phyloP scores from a whole-genome alignment of 2,888 invertebrate genomes.

The Xanthorhoe designata region DNA sequence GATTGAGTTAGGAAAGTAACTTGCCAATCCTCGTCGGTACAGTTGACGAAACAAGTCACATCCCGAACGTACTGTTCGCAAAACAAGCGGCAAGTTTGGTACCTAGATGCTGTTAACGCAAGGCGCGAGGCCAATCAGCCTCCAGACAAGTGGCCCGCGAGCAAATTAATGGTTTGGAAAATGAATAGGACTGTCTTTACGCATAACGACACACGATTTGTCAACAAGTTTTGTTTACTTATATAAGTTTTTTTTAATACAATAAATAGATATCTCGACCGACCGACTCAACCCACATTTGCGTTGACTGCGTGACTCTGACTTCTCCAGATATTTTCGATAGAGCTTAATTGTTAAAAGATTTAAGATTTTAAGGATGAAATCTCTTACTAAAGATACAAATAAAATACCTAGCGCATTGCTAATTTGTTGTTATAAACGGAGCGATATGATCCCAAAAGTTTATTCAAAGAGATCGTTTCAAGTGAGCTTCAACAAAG shows the following conservation, averaged over 20 bases:
- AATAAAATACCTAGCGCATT: too few relatives aligned
- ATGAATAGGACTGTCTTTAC: background rate
- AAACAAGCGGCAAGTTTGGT: conserved; percentile 20
- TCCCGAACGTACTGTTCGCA: conserved; percentile 17
- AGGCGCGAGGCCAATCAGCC: conserved; percentile 24
- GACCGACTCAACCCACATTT: too few relatives aligned
- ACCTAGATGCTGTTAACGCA: conserved; percentile 13
- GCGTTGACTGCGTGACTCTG: too few relatives aligned
- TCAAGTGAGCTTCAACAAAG: too few relatives aligned
- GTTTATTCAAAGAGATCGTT: too few relatives aligned
- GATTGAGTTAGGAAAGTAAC: conserved; percentile 22
- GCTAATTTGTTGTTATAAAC: too few relatives aligned
- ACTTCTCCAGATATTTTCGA: too few relatives aligned
- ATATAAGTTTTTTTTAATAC: background rate
- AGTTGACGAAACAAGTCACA: conserved; percentile 16
- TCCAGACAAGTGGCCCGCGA: conserved; percentile 8
- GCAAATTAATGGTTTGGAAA: background rate
- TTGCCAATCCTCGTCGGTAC: conserved; percentile 23
- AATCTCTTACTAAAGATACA: too few relatives aligned
- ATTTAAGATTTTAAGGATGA: too few relatives aligned
- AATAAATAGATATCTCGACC: too few relatives aligned
- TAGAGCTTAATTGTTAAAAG: too few relatives aligned
- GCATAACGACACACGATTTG: background rate
- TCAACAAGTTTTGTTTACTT: background rate
- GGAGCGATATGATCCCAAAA: too few relatives aligned